Conservation (phyloP, 2,113 vertebrate genomes). For the Bujurquina vittata region DNA sequence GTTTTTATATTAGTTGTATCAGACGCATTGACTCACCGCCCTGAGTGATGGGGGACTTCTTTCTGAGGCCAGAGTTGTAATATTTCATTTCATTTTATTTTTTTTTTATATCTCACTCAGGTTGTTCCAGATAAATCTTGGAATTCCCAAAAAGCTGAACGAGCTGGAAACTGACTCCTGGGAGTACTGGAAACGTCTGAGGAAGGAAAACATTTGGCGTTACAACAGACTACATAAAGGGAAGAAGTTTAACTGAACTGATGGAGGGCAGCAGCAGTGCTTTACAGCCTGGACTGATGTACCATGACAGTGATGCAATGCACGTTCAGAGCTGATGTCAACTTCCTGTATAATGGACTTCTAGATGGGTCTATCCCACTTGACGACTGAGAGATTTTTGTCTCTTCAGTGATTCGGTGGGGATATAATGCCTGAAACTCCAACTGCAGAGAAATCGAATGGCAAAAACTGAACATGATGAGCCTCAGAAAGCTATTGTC, state of each 20-base stretch:
- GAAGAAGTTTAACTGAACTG: slow-evolving; percentile 67
- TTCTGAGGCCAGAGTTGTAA: background rate
- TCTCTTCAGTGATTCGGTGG: background rate
- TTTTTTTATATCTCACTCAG: slow-evolving; percentile 64
- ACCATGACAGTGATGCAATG: background rate
- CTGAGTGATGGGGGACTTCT: background rate
- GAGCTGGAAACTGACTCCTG: slow-evolving; percentile 83
- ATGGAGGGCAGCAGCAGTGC: fast-evolving
- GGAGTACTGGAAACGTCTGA: slow-evolving; percentile 86
- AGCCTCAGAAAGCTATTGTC: background rate
- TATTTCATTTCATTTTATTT: background rate
- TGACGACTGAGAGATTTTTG: background rate
- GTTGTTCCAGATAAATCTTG: slow-evolving; percentile 89
- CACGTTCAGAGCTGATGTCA: background rate
- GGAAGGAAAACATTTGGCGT: slow-evolving; percentile 89
- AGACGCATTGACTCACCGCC: background rate
- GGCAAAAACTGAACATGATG: background rate
- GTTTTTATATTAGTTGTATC: background rate
- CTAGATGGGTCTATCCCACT: background rate
- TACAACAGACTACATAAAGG: slow-evolving; percentile 85
- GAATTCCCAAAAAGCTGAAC: slow-evolving; percentile 80
- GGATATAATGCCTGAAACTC: background rate
- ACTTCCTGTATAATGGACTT: background rate
- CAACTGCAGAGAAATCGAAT: background rate
- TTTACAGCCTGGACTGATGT: slow-evolving; percentile 18